Conservation (phyloP, 2,888 invertebrate species). For the Pyrochroa serraticornis region DNA sequence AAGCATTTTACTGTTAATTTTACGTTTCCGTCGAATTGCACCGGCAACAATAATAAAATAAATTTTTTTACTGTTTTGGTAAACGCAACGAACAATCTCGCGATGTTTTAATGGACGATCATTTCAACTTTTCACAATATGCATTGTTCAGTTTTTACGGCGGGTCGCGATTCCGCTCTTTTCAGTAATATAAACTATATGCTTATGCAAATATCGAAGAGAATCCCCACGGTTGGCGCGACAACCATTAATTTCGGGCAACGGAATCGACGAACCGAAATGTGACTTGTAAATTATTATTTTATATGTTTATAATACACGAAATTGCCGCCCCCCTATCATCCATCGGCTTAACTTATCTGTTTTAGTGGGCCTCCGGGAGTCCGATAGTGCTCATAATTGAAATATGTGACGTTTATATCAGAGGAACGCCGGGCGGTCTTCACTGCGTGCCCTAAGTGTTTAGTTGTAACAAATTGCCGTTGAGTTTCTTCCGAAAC, state of each 20-base stretch:
- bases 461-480: slow-evolving; percentile 11
- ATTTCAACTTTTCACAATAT: slow-evolving; percentile 4
- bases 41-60: neutral
- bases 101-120: slow-evolving; percentile 16
- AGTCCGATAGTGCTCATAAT: slow-evolving; percentile 20
- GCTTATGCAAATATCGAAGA: slow-evolving; percentile 13
- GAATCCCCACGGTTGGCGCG: neutral
- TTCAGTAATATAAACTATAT: slow-evolving; percentile 9
- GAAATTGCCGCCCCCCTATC: slow-evolving; percentile 16
- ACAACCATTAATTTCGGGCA: neutral
- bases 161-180: neutral
- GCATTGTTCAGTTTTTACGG: slow-evolving; percentile 16
- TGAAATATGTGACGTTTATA: slow-evolving; percentile 29
- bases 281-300: slow-evolving; percentile 10
- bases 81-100: neutral
- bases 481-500: slow-evolving; percentile 3
- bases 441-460: slow-evolving; percentile 16
- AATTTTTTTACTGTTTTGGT: neutral
- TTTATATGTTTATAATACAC: slow-evolving; percentile 19
- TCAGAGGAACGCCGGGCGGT: slow-evolving; percentile 14
- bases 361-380: slow-evolving; percentile 20
- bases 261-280: slow-evolving; percentile 2
- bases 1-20: no score
- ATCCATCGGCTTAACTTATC: slow-evolving; percentile 22
- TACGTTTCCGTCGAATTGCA: no score